Conservation (phyloP, 1,140 invertebrate species). For the Lordiphosa stackelbergi region DNA sequence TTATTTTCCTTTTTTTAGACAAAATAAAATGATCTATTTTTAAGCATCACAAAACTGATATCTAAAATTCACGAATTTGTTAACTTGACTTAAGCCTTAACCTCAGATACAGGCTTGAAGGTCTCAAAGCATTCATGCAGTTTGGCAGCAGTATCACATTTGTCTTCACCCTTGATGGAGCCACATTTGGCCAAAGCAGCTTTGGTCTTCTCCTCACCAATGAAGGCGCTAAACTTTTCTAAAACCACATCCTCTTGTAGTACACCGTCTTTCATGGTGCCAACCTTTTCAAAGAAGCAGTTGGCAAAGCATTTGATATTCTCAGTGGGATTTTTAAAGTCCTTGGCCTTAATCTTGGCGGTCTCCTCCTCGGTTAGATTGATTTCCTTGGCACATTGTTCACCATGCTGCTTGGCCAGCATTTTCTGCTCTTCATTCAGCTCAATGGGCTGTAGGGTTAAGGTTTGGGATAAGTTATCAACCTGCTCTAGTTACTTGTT, state of each 20-base stretch:
- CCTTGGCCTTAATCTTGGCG: slow-evolving; percentile 55
- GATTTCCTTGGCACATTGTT: slow-evolving; percentile 44
- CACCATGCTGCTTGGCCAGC: slow-evolving; percentile 49
- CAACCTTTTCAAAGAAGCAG: slow-evolving; percentile 62
- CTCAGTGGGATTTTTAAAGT: slow-evolving; percentile 57
- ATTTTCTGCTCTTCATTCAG: slow-evolving; percentile 55
- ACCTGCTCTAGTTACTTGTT: too few relatives aligned
- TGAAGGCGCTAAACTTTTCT: slow-evolving; percentile 41
- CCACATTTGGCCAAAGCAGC: slow-evolving; percentile 46
- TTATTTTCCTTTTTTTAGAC: too few relatives aligned
- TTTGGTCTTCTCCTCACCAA: slow-evolving; percentile 63
- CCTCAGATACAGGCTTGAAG: slow-evolving; percentile 29
- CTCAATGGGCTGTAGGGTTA: slow-evolving; percentile 33
- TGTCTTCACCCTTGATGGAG: slow-evolving; percentile 47
- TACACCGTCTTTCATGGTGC: slow-evolving; percentile 55
- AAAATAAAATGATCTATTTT: too few relatives aligned
- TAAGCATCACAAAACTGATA: not conserved
- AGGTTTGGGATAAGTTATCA: too few relatives aligned
- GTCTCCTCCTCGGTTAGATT: slow-evolving; percentile 49
- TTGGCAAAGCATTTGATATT: slow-evolving; percentile 67
- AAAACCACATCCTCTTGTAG: slow-evolving; percentile 49
- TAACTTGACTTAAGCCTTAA: slow-evolving; percentile 35
- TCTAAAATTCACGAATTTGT: not conserved
- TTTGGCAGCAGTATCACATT: slow-evolving; percentile 56
- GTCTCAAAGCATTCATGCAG: slow-evolving; percentile 53